Percentiles rank a stretch among this genome's conserved stretches.
Evolutionary conservation across 2,113 vertebrate species (phyloP).

Genomic region (Chaenogobius annularis): DNA sequence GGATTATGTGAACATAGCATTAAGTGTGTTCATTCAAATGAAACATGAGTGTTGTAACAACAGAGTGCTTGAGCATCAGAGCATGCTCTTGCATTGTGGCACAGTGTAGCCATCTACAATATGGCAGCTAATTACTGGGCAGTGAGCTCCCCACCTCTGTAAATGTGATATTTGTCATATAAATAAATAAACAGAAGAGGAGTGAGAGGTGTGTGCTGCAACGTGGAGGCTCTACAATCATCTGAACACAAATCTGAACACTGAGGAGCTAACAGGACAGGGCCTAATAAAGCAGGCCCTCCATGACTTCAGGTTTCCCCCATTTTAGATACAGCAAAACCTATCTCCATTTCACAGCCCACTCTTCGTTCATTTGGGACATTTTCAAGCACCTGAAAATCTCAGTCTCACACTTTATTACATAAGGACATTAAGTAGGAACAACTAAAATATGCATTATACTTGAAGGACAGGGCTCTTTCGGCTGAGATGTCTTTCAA

Average conservation of each 20-base stretch:
- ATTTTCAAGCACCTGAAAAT: conserved; percentile 28
- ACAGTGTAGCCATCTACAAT: conserved; percentile 58
- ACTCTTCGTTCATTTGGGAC: conserved; percentile 24
- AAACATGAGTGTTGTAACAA: conserved; percentile 27
- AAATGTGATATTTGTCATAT: conserved; percentile 45
- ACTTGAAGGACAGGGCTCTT: conserved; percentile 15
- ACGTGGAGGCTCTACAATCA: conserved; percentile 34
- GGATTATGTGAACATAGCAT: conserved; percentile 22
- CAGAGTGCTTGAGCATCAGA: conserved; percentile 61
- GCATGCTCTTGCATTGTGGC: conserved; percentile 52
- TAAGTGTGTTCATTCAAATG: conserved; percentile 12
- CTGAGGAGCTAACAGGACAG: conserved; percentile 47
- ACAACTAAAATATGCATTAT: conserved; percentile 6
- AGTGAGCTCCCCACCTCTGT: conserved; percentile 33
- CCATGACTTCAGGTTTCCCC: conserved; percentile 71
- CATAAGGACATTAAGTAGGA: conserved; percentile 12
- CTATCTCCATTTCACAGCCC: conserved; percentile 69
- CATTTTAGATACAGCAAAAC: conserved; percentile 74
- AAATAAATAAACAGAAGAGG: conserved; percentile 34
- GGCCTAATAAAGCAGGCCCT: conserved; percentile 67
- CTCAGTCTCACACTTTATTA: conserved; percentile 7
- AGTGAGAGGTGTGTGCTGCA: conserved; percentile 41
- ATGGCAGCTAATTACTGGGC: conserved; percentile 61
- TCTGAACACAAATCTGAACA: conserved; percentile 48
- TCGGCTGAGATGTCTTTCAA: conserved; percentile 19